Conservation (phyloP, 1,140 invertebrate genomes). For the Drosophila mayri region DNA sequence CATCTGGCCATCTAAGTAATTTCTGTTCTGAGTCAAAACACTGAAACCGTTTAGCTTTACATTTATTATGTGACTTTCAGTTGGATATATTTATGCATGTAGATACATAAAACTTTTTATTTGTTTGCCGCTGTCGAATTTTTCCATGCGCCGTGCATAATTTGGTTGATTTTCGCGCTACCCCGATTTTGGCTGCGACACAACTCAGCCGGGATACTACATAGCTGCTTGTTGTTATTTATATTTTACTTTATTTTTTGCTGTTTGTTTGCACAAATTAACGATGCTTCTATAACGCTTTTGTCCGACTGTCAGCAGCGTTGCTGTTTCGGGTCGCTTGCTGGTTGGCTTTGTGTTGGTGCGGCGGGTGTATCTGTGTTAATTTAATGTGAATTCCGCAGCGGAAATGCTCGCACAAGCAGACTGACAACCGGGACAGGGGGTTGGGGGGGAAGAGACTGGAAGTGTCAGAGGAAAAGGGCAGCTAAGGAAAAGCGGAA, state of each 20-base stretch:
- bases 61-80: constrained; percentile 67
- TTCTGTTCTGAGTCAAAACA: constrained; percentile 3
- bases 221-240: constrained; percentile 21
- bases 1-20: background rate
- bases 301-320: constrained; percentile 24
- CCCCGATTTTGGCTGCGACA: background rate
- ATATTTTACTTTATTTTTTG: constrained; percentile 15
- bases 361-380: constrained; percentile 53
- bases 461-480: constrained; percentile 20
- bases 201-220: constrained; percentile 20
- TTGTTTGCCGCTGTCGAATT: constrained; percentile 52
- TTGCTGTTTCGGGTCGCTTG: constrained; percentile 4
- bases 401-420: constrained; percentile 70
- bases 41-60: constrained; percentile 51
- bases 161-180: constrained; percentile 26
- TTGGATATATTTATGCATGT: constrained; percentile 30
- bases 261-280: constrained; percentile 79
- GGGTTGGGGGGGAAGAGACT: background rate
- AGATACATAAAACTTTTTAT: constrained; percentile 42
- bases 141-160: constrained; percentile 51
- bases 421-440: constrained; percentile 17
- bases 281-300: constrained; percentile 68
- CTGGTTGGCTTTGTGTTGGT: constrained; percentile 4
- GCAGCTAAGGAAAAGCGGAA: background rate
- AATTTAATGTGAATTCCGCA: constrained; percentile 80